Conservation (phyloP, 2,888 invertebrate species). For the Latheticus oryzae region DNA sequence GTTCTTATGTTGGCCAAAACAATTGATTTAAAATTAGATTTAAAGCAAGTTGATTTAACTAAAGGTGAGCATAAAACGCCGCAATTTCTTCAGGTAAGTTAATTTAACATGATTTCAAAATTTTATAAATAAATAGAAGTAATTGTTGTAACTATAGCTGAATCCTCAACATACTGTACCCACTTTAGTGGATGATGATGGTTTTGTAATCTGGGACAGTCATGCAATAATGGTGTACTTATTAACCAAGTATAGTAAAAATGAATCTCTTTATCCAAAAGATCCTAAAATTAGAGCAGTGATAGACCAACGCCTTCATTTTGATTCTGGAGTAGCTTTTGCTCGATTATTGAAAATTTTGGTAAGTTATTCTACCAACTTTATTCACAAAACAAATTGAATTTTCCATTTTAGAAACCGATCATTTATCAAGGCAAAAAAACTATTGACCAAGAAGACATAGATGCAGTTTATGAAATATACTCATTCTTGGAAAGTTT, state of each 20-base stretch:
- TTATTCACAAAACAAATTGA: too few species aligned
- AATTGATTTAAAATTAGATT: constrained; percentile 65
- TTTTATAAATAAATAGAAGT: too few species aligned
- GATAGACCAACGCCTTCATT: constrained; percentile 44
- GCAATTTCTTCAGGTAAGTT: constrained; percentile 63
- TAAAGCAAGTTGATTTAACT: constrained; percentile 66
- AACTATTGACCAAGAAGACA: constrained; percentile 51
- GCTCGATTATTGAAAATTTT: constrained; percentile 16
- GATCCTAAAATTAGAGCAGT: constrained; percentile 52
- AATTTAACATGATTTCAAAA: too few species aligned
- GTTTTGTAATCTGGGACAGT: constrained; percentile 69
- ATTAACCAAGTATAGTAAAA: constrained; percentile 70
- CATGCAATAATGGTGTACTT: constrained; percentile 75
- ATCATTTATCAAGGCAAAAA: constrained; percentile 57
- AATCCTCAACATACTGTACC: constrained; percentile 71
- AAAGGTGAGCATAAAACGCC: constrained; percentile 61
- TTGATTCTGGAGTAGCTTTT: constrained; percentile 38
- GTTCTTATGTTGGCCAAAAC: constrained; percentile 67
- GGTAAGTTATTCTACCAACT: constrained; percentile 19
- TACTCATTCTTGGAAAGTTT: constrained; percentile 60
- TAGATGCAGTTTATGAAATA: constrained; percentile 56
- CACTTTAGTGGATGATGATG: constrained; percentile 68
- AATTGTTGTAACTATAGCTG: constrained; percentile 56
- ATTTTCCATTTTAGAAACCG: too few species aligned
- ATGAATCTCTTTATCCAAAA: constrained; percentile 67